Percentiles rank a stretch among this genome's conserved stretches.
These are phyloP conservation scores for Steinernema khuongi DNA, from an alignment of 1,140 invertebrate species.

Conservation along the genomic window DNA sequence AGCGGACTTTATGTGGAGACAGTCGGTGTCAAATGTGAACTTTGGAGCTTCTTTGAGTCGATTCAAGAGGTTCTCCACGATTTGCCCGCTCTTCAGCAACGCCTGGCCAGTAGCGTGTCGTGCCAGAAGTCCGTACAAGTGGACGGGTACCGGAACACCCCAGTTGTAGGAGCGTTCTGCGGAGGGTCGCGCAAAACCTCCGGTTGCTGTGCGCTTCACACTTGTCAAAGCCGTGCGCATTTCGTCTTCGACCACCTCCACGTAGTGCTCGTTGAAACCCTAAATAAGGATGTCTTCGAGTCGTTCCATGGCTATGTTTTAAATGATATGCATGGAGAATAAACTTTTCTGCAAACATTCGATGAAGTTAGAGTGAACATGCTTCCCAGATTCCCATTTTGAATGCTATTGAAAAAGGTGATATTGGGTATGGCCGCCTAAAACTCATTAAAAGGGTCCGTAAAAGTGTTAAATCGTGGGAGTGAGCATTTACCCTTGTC, in stretches of 20 bases:
- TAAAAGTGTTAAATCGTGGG: too few species aligned
- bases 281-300: slow-evolving; percentile 23
- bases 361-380: too few species aligned
- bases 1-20: not conserved
- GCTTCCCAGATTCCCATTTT: too few species aligned
- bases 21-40: slow-evolving; percentile 22
- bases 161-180: slow-evolving; percentile 18
- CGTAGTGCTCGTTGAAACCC: slow-evolving; percentile 31
- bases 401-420: too few species aligned
- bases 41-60: not conserved
- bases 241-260: slow-evolving; percentile 32
- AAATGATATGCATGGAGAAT: too few species aligned
- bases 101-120: slow-evolving; percentile 21
- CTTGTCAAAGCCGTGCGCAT: slow-evolving; percentile 26
- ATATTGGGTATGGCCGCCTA: too few species aligned
- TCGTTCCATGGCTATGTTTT: too few species aligned
- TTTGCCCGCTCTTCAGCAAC: slow-evolving; percentile 18
- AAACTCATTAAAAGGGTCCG: not conserved
- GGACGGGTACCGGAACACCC: slow-evolving; percentile 25
- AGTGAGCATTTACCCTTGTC: too few species aligned
- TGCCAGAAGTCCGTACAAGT: slow-evolving; percentile 30
- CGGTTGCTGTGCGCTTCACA: slow-evolving; percentile 26
- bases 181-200: slow-evolving; percentile 28
- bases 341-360: too few species aligned
- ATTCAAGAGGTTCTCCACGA: not conserved